Base-by-base conservation (phyloP, 2,113 vertebrate species). In the Tauraco erythrolophus region DNA sequence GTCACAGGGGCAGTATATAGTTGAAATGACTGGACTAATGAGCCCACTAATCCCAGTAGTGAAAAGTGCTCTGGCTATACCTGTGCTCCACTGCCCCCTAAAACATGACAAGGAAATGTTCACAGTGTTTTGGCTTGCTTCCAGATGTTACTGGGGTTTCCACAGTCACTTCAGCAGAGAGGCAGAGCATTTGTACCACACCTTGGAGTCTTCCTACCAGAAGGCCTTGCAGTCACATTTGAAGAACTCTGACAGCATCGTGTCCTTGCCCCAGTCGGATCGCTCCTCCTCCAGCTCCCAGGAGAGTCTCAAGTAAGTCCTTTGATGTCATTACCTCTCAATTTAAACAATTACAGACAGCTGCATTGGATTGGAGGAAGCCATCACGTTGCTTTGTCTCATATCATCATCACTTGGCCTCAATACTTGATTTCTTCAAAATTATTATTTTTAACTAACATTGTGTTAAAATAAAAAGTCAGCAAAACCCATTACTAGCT, bases 101-200 rank as follows among this genome's bases (percentile, higher is more conserved):
- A 65, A 84, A 25, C 3, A 2, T 0, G 1, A 7, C 37, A 9
- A 22, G 53, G 39, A n/a, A 27, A 11, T 30, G 21, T 41, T 92
- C 51, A 30, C 57, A 15, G 50, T 53, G 2, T 57, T 68, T n/a
- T 64, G 25, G 50, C 22, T 91, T 71, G 7, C 84, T 95, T 92
- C 51, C 88, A 99, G 99, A 95, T 99, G 99, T 97, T 99, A 99
- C 69, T 99, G 99, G 99, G 99, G 99, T 81, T 99, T 99, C 97
- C 99, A 99, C 48, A 98, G 98, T 62, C 99, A 99, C 98, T 99
- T 99, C 97, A 99, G 98, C 88, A 97, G 99, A 84, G 99, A 99
- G 97, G 99, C 99, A 18, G 99, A 99, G 96, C 99, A 99, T 82
- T 97, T 99, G 72, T 99, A 99, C 96, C 99, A 99, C 96, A 98